Evolutionary conservation across 1,140 invertebrate genomes (phyloP).

Genomic region (Luehdorfia chinensis): DNA sequence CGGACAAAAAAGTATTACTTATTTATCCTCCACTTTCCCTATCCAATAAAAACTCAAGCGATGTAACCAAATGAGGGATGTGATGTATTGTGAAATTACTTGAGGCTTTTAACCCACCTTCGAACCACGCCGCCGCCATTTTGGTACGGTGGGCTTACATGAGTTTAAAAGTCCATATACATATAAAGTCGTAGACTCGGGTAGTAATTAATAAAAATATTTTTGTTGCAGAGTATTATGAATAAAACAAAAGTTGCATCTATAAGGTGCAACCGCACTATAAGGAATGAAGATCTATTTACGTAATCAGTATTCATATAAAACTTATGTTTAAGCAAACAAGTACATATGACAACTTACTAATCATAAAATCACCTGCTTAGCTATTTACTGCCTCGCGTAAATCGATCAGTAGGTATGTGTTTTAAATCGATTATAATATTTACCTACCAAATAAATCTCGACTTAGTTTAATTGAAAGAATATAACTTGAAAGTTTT

Average conservation of each 20-base stretch:
- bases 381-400: constrained; percentile 56
- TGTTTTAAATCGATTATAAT: constrained; percentile 15
- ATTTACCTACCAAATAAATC: constrained; percentile 17
- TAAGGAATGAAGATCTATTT: constrained; percentile 70
- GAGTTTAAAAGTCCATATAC: no score
- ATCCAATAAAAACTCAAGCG: no score
- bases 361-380: constrained; percentile 40
- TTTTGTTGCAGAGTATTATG: constrained; percentile 55
- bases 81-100: no score
- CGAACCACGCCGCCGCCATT: no score
- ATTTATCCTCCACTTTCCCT: no score
- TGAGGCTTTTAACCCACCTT: no score
- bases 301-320: constrained; percentile 72
- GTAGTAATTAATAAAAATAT: no score
- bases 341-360: constrained; percentile 39
- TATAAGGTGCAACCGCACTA: constrained; percentile 40
- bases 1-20: no score
- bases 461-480: constrained; percentile 9
- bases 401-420: constrained; percentile 40
- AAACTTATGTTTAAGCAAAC: constrained; percentile 64
- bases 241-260: constrained; percentile 33
- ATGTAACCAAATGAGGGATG: no score
- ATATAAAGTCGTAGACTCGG: no score
- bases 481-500: no score
- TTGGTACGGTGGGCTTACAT: no score